A percentile compares a stretch with the other conserved stretches of the same genome.
These are phyloP conservation scores for Rhabdomys dilectus DNA, from an alignment of 2,113 vertebrate genomes.

Conservation along the genomic window DNA sequence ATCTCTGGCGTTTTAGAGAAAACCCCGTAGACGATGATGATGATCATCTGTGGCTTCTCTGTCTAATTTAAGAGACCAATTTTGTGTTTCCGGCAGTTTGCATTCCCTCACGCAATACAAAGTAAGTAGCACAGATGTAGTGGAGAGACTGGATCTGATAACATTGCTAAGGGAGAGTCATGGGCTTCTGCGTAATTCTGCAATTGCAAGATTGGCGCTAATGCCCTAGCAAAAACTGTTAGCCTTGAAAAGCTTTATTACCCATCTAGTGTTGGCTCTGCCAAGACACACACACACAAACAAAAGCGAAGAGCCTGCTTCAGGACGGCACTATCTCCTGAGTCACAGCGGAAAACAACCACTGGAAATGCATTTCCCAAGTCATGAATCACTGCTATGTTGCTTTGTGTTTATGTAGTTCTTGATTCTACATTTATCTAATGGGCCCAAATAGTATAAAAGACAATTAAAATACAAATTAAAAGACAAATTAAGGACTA, in stretches of 20 bases:
- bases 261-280: background rate
- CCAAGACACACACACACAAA: background rate
- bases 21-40: background rate
- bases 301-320: background rate
- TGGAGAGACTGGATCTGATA: background rate
- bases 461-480: background rate
- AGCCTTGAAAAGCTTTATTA: background rate
- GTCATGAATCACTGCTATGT: background rate
- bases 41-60: background rate
- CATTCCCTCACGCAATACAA: background rate
- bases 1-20: conserved; percentile 24
- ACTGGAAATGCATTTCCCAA: background rate
- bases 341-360: background rate
- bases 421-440: background rate
- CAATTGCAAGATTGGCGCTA: background rate
- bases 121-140: background rate
- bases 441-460: background rate
- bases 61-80: conserved; percentile 34
- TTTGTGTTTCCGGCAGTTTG: background rate
- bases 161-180: background rate
- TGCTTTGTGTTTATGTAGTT: background rate
- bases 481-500: background rate
- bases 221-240: background rate
- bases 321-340: background rate
- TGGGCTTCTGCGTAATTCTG: background rate